These are phyloP conservation scores for Pomacea canaliculata DNA, from an alignment of 2,888 invertebrate species.

Conservation along the genomic window DNA sequence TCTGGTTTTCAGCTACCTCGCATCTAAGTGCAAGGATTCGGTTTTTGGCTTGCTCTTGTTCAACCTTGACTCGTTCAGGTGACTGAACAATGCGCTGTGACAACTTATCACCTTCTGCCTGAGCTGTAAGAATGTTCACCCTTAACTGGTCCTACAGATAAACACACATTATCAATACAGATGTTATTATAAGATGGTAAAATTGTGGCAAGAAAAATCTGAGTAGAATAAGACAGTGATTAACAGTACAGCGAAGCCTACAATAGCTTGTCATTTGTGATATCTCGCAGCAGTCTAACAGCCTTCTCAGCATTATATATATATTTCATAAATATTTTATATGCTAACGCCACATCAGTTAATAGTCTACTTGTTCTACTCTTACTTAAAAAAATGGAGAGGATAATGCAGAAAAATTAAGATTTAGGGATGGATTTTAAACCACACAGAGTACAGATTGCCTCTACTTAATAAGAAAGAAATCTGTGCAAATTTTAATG, in stretches of 20 bases:
- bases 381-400: no score
- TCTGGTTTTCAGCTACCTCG: slow-evolving; percentile 39
- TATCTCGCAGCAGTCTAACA: slow-evolving; percentile 43
- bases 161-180: not conserved
- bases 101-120: slow-evolving; percentile 50
- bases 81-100: slow-evolving; percentile 61
- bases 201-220: not conserved
- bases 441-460: no score
- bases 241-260: slow-evolving; percentile 25
- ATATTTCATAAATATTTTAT: no score
- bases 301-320: slow-evolving; percentile 42
- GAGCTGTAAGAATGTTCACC: slow-evolving; percentile 39
- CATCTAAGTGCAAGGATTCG: slow-evolving; percentile 41
- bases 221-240: no score
- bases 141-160: slow-evolving; percentile 50
- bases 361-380: no score
- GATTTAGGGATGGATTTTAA: no score
- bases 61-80: slow-evolving; percentile 55
- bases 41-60: slow-evolving; percentile 46
- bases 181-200: not conserved
- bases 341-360: no score
- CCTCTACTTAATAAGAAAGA: no score
- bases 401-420: no score
- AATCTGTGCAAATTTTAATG: not conserved
- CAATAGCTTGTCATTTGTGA: slow-evolving; percentile 47